phyloP scores from a whole-genome alignment of 2,888 invertebrate species.

The Orchesellides sinensis region DNA sequence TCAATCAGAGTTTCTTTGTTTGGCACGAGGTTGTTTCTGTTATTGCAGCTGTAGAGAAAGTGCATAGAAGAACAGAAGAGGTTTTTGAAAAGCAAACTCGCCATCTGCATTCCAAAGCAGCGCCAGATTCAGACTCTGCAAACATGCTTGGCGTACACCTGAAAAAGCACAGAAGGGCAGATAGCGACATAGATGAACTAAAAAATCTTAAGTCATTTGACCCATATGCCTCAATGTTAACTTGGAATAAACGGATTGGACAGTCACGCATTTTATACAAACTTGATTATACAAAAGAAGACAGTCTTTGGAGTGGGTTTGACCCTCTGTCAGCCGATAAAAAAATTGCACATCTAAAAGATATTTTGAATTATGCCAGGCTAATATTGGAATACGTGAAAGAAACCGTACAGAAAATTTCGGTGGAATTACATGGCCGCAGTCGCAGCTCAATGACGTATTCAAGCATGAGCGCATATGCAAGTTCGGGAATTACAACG shows the following conservation, averaged over 20 bases:
- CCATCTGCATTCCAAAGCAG: neutral
- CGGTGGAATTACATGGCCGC: neutral
- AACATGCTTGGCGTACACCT: neutral
- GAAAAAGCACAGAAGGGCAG: conserved; percentile 13
- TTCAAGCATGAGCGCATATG: too few relatives aligned
- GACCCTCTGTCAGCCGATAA: conserved; percentile 30
- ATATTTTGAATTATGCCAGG: conserved; percentile 15
- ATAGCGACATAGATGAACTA: conserved; percentile 3
- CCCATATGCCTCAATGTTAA: conserved; percentile 15
- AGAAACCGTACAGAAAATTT: conserved; percentile 4
- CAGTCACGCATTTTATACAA: conserved; percentile 39
- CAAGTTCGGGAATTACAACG: neutral
- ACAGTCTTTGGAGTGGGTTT: conserved; percentile 51
- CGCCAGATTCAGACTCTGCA: conserved; percentile 10
- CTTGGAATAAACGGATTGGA: conserved; percentile 9
- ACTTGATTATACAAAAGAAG: conserved; percentile 11
- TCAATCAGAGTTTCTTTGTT: conserved; percentile 2
- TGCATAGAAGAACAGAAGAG: conserved; percentile 23
- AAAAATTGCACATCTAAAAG: conserved; percentile 39
- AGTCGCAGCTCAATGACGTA: neutral
- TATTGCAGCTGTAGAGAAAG: neutral
- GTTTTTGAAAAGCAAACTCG: conserved; percentile 22
- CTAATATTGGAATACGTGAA: conserved; percentile 20
- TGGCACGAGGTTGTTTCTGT: conserved; percentile 28
- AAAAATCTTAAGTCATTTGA: conserved; percentile 14